Conservation (phyloP, 2,113 vertebrate genomes). For the Colistium nudipinnis region DNA sequence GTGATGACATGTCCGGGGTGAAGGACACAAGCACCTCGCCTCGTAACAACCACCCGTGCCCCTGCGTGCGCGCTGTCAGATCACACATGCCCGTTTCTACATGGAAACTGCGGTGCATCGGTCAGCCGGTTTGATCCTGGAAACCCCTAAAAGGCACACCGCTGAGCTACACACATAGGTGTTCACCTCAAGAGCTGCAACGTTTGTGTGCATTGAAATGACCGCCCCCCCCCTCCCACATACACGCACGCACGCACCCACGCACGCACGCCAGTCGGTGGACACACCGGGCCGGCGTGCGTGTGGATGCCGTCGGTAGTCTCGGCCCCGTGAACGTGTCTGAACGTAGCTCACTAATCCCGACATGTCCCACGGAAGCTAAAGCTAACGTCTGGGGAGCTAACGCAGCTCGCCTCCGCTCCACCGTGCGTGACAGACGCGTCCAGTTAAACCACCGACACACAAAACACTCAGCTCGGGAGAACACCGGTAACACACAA, state of each 20-base stretch:
- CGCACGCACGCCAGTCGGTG: no score
- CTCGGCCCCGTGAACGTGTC: no score
- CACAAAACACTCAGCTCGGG: conserved; percentile 11
- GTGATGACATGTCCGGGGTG: background rate
- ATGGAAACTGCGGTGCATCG: conserved; percentile 6
- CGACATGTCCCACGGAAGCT: conserved; percentile 66
- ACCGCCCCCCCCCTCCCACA: no score
- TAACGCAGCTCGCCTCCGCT: conserved; percentile 64
- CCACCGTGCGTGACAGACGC: conserved; percentile 66
- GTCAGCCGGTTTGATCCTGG: background rate
- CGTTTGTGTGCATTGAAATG: background rate
- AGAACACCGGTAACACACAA: background rate
- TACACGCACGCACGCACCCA: no score
- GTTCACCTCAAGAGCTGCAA: background rate
- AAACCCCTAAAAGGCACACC: conserved; percentile 15
- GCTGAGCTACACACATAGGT: conserved; percentile 21
- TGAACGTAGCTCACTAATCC: conserved; percentile 65
- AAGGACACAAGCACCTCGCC: background rate
- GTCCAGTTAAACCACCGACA: conserved; percentile 49
- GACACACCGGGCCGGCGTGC: no score
- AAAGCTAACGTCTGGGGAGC: conserved; percentile 63
- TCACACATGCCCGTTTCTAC: background rate
- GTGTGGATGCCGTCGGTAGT: background rate
- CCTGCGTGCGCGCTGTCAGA: background rate
- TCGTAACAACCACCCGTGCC: background rate